A percentile compares a stretch with the other conserved stretches of the same genome.
Conservation (phyloP, 2,113 vertebrate genomes). For the Tragelaphus scriptus region DNA sequence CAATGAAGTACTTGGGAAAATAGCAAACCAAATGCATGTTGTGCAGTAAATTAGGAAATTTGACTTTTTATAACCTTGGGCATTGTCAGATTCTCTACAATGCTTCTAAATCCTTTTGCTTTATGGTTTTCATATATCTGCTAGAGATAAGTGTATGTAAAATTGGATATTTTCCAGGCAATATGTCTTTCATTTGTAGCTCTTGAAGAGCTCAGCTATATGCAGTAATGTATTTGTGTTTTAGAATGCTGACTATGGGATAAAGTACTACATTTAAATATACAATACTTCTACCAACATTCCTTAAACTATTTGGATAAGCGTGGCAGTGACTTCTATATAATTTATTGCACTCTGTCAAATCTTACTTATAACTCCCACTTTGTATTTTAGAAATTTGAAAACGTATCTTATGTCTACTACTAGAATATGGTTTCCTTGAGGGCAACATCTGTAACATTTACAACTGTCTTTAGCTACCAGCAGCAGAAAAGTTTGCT, state of each 20-base stretch:
- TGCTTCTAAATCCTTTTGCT: conserved; percentile 44
- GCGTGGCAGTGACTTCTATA: conserved; percentile 40
- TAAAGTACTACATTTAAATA: conserved; percentile 46
- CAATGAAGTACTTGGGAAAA: conserved; percentile 50
- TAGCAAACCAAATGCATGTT: conserved; percentile 36
- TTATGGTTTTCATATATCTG: conserved; percentile 46
- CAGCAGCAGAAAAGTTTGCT: conserved; percentile 15
- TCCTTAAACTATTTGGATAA: conserved; percentile 51
- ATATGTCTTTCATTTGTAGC: conserved; percentile 59
- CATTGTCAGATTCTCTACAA: conserved; percentile 33
- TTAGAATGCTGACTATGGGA: conserved; percentile 57
- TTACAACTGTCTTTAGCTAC: conserved; percentile 6
- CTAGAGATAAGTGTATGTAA: conserved; percentile 51
- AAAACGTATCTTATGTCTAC: conserved; percentile 39
- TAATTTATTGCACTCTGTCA: conserved; percentile 49
- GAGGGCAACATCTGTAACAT: neutral
- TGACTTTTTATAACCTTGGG: conserved; percentile 47
- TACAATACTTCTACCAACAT: neutral
- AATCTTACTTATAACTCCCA: neutral
- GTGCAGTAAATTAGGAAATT: conserved; percentile 39
- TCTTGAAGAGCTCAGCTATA: conserved; percentile 46
- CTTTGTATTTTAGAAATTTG: conserved; percentile 36
- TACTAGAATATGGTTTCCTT: neutral
- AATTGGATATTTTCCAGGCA: conserved; percentile 62
- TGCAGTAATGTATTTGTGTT: conserved; percentile 44